Evolutionary conservation across 2,797 vertebrate genomes (phyloP), one percentile per base, ranked within the genome.

Genomic region (Rhinichthys osculus): DNA sequence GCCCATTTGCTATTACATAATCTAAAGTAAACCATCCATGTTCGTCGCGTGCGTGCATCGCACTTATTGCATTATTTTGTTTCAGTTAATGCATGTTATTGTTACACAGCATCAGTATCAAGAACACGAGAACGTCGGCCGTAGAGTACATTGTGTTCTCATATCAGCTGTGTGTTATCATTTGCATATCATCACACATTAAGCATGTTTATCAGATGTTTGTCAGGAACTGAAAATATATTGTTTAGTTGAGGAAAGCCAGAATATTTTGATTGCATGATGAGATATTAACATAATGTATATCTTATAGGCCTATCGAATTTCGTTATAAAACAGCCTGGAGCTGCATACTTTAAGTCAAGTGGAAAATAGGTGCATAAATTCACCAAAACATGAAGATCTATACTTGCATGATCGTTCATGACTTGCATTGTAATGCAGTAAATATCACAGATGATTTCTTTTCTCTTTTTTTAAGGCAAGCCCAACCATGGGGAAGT

Each of bases 401-500:
- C 70, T 13, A 7, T 4, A 7, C 13, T 14, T 59, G 21, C 2
- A 40, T n/a, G 52, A 40, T 78, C 1, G 16, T n/a, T 80, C 4
- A 30, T 64, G 38, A 64, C 14, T 73, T 62, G 17, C 42, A 74
- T 5, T 76, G 35, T 35, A 52, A 27, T 54, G 33, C 21, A 21
- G 19, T 38, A n/a, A 23, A 33, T 71, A 47, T 17, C 19, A 57
- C 23, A 11, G 5, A n/a, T 71, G 4, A 27, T 62, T 40, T 72
- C 44, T 57, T 42, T 19, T 62, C 10, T 79, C 3, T 6, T 16
- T 44, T n/a, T 21, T 8, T 16, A 13, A 93, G 88, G 88, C 73
- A 88, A 69, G 82, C 88, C 81, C 88, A 95, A 93, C 90, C 66
- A 99, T 99, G 98, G 98, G 98, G 72, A 97, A 97, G 92, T 95